Evolutionary conservation across 2,888 invertebrate genomes (phyloP).

Genomic region (Nyleta sp.): DNA sequence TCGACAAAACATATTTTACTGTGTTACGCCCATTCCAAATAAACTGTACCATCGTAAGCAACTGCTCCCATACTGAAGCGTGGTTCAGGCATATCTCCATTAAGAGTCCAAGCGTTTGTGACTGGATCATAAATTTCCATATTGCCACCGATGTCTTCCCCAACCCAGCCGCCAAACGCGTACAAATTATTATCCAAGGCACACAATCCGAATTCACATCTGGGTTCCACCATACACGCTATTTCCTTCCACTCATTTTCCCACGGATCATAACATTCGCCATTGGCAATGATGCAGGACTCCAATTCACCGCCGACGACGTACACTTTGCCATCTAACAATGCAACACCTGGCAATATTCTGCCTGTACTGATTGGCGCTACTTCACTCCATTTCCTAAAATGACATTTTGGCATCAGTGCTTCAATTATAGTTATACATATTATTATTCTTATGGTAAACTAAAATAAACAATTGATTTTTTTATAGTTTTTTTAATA

Average conservation of each 20-base stretch:
- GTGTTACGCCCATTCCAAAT: too few species aligned
- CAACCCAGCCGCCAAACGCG: slow-evolving; percentile 93
- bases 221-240: slow-evolving; percentile 88
- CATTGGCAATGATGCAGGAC: slow-evolving; percentile 93
- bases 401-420: not conserved
- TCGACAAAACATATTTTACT: too few species aligned
- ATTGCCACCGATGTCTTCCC: slow-evolving; percentile 93
- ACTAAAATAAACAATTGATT: too few species aligned
- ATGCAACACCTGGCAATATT: slow-evolving; percentile 93
- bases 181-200: slow-evolving; percentile 92
- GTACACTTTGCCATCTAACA: slow-evolving; percentile 92
- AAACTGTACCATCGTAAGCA: slow-evolving; percentile 90
- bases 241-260: slow-evolving; percentile 84
- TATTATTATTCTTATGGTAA: too few species aligned
- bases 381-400: slow-evolving; percentile 91
- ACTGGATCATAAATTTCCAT: slow-evolving; percentile 94
- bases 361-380: slow-evolving; percentile 92
- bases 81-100: slow-evolving; percentile 92
- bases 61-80: slow-evolving; percentile 96
- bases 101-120: slow-evolving; percentile 89
- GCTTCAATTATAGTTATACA: too few species aligned
- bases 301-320: slow-evolving; percentile 97
- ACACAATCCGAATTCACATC: slow-evolving; percentile 95
- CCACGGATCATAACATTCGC: slow-evolving; percentile 92
- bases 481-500: too few species aligned